Conservation (phyloP, 1,140 invertebrate genomes). For the Anagrus nilaparvatae region DNA sequence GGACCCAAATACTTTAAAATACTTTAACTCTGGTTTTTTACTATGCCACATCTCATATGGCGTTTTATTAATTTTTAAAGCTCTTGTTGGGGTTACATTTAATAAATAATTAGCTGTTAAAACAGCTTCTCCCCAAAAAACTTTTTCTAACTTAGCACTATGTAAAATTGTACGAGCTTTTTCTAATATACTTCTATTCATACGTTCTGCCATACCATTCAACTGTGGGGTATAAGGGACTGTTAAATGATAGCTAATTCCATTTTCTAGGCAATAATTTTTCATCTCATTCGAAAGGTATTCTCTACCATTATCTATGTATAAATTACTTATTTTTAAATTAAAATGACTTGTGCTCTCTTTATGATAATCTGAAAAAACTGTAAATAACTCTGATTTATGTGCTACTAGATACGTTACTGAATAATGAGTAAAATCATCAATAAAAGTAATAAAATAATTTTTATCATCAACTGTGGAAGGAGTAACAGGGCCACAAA, state of each 20-base stretch:
- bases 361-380: constrained; percentile 8
- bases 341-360: constrained; percentile 1
- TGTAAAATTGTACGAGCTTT: constrained; percentile 34
- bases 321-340: constrained; percentile 17
- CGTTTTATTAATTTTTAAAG: constrained; percentile 29
- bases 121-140: constrained; percentile 35
- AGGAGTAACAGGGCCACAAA: constrained; percentile 37
- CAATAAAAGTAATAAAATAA: constrained; percentile 15
- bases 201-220: constrained; percentile 43
- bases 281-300: constrained; percentile 36
- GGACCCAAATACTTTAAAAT: constrained; percentile 41
- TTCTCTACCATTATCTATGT: constrained; percentile 36
- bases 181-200: constrained; percentile 39
- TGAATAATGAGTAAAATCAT: too few relatives aligned
- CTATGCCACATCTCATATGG: constrained; percentile 40
- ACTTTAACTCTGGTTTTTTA: constrained; percentile 35
- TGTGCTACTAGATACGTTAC: not conserved
- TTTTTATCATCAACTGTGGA: constrained; percentile 15
- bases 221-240: constrained; percentile 39
- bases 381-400: not conserved
- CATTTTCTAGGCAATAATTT: constrained; percentile 32
- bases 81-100: constrained; percentile 35
- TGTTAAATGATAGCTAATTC: constrained; percentile 40
- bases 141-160: constrained; percentile 22
- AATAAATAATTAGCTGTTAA: constrained; percentile 35